Base-by-base conservation (phyloP, 2,888 invertebrate species). In the Hyposoter dolosus region DNA sequence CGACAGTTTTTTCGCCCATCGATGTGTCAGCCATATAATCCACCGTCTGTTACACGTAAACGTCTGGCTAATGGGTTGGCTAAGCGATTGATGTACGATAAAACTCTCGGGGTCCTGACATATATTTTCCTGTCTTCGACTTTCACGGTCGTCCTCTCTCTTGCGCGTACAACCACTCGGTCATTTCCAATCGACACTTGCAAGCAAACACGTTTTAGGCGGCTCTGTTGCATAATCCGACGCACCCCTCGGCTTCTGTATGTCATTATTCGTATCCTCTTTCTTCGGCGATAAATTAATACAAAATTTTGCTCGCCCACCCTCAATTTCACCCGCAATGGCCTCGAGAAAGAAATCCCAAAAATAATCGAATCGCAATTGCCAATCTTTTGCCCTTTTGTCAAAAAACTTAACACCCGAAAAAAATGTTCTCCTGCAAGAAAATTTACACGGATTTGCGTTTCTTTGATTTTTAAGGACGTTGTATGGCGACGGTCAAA, bases 41-140 rank as follows among this genome's bases (percentile, higher is more conserved):
- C 74, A n/a, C 43, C 56, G 66, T 23, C 63, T 76, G 76, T 77
- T 65, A 89, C 88, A 90, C 90, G 90, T 91, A 91, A 93, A 93
- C 91, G 32, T 32, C 50, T 88, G 92, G 88, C 90, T 93, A 93
- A 93, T 93, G 93, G 93, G 89, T 90, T 92, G 91, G 91, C 91
- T 92, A 92, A 71, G 68, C 68, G 28, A 82, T 85, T 79, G 82
- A 93, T 91, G 92, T 91, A 50, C 88, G 91, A 92, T 93, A 92
- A 89, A 91, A 90, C 88, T 89, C 89, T 89, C 89, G 77, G 78
- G 40, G 50, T 65, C 40, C 23, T 12, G n/a, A 17, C 19, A 40
- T 43, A 40, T 68, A 43, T 75, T 63, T 56, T 53, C n/a, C 68
- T 66, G 50, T 74, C 66, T 56, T 63, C 35, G 50, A 66, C 53